Percentiles rank a stretch among this genome's conserved stretches.
phyloP scores from a whole-genome alignment of 2,113 vertebrate species.

The Triplophysa rosa region DNA sequence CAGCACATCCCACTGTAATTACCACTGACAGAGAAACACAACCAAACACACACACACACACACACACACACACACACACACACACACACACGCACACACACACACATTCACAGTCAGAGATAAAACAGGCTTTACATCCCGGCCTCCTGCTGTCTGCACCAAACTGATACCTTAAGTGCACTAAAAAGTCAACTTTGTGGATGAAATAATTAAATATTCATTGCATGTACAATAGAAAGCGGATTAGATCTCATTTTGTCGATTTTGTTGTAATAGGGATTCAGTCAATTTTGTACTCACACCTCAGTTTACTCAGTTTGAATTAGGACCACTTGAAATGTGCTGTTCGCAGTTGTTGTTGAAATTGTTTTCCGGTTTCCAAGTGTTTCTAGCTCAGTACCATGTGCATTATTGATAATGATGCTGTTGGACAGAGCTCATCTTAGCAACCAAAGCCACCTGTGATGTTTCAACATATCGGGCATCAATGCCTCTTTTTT shows the following conservation, averaged over 20 bases:
- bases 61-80: background rate
- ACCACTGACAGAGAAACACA: conserved; percentile 8
- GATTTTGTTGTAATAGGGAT: too few species aligned
- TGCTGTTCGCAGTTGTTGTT: background rate
- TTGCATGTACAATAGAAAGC: too few species aligned
- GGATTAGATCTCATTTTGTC: too few species aligned
- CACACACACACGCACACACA: background rate
- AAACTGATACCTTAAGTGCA: too few species aligned
- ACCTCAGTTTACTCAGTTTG: too few species aligned
- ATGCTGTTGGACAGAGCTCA: background rate
- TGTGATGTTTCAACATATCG: background rate
- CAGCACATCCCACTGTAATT: conserved; percentile 22
- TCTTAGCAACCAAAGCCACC: conserved; percentile 1
- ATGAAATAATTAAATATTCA: too few species aligned
- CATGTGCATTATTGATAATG: background rate
- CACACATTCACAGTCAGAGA: background rate
- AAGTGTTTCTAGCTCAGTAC: background rate
- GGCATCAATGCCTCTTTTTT: conserved; percentile 9
- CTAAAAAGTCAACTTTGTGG: too few species aligned
- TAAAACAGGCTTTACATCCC: background rate
- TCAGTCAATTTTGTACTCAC: too few species aligned
- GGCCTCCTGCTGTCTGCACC: background rate
- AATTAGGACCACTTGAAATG: too few species aligned
- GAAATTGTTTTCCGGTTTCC: background rate
- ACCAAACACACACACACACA: background rate